A percentile compares a stretch with the other conserved stretches of the same genome.
phyloP scores from a whole-genome alignment of 2,888 invertebrate genomes.

The Drosophila pseudotalamancana region DNA sequence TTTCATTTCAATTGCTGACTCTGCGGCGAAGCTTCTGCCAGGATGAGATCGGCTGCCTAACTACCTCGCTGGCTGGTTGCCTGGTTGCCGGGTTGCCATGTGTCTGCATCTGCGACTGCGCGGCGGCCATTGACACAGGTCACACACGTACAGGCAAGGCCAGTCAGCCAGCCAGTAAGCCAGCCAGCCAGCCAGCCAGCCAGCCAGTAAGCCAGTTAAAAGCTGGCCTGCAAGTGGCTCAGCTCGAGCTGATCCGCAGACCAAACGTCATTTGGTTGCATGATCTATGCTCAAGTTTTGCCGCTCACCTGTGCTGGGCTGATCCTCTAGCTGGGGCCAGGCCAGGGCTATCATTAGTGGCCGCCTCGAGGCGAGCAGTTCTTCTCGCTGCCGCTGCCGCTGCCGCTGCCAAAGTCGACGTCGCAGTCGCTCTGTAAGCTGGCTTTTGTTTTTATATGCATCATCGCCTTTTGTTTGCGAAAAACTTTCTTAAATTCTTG shows the following conservation, averaged over 20 bases:
- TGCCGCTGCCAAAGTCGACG: neutral
- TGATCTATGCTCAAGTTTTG: slow-evolving; percentile 68
- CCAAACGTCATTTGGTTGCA: slow-evolving; percentile 73
- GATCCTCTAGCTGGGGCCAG: slow-evolving; percentile 28
- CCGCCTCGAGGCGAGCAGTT: slow-evolving; percentile 51
- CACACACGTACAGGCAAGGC: slow-evolving; percentile 65
- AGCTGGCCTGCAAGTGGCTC: slow-evolving; percentile 25
- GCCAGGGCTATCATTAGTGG: slow-evolving; percentile 76
- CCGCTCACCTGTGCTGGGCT: slow-evolving; percentile 46
- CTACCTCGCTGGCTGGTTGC: neutral
- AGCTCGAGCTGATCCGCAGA: slow-evolving; percentile 34
- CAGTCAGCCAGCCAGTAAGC: slow-evolving; percentile 35
- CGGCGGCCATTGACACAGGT: slow-evolving; percentile 73
- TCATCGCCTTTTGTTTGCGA: slow-evolving; percentile 78
- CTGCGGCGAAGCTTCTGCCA: slow-evolving; percentile 44
- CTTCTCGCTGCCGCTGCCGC: slow-evolving; percentile 31
- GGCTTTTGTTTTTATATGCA: slow-evolving; percentile 55
- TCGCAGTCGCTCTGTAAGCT: slow-evolving; percentile 1
- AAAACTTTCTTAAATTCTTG: slow-evolving; percentile 80
- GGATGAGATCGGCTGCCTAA: slow-evolving; percentile 44
- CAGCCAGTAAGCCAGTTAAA: too few relatives aligned
- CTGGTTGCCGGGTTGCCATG: slow-evolving; percentile 19
- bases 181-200: slow-evolving; percentile 22
- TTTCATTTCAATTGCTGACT: slow-evolving; percentile 82
- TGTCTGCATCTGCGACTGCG: slow-evolving; percentile 33